Base-by-base conservation (phyloP, 2,888 invertebrate species). In the Dyspetes luteomarginatus region DNA sequence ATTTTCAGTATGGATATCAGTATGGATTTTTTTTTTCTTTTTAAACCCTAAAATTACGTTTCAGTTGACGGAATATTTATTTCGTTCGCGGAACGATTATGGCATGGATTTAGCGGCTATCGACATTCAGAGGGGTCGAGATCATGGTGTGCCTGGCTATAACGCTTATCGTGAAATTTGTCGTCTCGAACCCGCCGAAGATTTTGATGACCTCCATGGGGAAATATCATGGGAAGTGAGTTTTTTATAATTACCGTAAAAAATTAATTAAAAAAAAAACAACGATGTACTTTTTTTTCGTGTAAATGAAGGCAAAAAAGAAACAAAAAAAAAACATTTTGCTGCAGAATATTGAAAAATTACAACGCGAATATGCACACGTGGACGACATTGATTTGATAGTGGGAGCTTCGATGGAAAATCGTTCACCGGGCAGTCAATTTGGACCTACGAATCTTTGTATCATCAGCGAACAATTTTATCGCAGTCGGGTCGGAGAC, bases 121-220 rank as follows among this genome's bases (percentile, higher is more conserved):
- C 88, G 95, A 95, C 84, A 93, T 95, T 76, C 95, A 95, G 87
- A 91, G 95, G 56, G 94, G 95, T 26, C 90, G 95, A 80, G 95
- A 95, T 84, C 95, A 95, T 86, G 95, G 95, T 2, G 89, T 95
- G 36, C 94, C 93, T 0, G 93, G 94, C 1, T 95, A 95, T 89
- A 95, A 95, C 86, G 93, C 94, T 62, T 96, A 94, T 90, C 93
- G 96, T 90, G 90, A 93, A 78, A 85, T 90, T 68, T 93, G 92
- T 77, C 88, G 90, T 3, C 85, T 92, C 3, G 86, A 85, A 3
- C 85, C 84, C 58, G 91, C 90, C 15, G 76, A 78, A n/a, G 86
- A 86, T 62, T 92, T 92, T 83, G 84, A 88, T 56, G 92, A 91
- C 77, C 90, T 92, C 52, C 79, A 82, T 5, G 90, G 89, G 65